A percentile compares a stretch with the other conserved stretches of the same genome.
Evolutionary conservation across 1,140 invertebrate genomes (phyloP).

Genomic region (Orius laevigatus): DNA sequence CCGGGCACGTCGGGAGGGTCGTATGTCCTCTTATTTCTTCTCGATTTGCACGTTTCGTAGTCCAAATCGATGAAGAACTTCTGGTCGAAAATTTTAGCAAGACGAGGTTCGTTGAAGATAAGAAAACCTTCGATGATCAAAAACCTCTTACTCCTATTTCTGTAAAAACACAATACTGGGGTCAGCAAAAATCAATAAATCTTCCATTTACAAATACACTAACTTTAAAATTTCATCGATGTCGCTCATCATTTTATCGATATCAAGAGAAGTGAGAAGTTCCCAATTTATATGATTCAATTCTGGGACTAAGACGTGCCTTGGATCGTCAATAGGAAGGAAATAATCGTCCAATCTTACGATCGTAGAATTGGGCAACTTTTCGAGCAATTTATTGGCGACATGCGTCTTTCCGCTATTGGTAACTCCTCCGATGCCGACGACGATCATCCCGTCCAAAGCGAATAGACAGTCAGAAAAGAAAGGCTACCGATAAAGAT

Average conservation of each 20-base stretch:
- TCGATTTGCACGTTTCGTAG: slow-evolving; percentile 42
- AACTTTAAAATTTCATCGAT: slow-evolving; percentile 24
- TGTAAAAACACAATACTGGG: not conserved
- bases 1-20: slow-evolving; percentile 59
- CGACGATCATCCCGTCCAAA: slow-evolving; percentile 2
- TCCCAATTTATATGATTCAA: slow-evolving; percentile 68
- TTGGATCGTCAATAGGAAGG: slow-evolving; percentile 42
- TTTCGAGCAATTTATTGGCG: slow-evolving; percentile 35
- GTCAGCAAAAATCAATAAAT: not conserved
- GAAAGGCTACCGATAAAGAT: slow-evolving; percentile 13
- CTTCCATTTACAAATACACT: not conserved
- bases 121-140: slow-evolving; percentile 19
- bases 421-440: slow-evolving; percentile 11
- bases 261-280: slow-evolving; percentile 51
- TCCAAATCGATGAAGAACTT: slow-evolving; percentile 32
- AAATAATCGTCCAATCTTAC: slow-evolving; percentile 68
- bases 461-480: slow-evolving; percentile 15
- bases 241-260: slow-evolving; percentile 49
- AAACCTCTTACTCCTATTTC: not conserved
- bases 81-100: slow-evolving; percentile 10
- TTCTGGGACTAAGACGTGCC: slow-evolving; percentile 43
- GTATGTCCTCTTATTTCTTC: slow-evolving; percentile 44
- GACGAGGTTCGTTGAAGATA: slow-evolving; percentile 9
- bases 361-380: slow-evolving; percentile 34
- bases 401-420: slow-evolving; percentile 46